These are phyloP conservation scores for Pristis pectinata DNA, from an alignment of 2,797 vertebrate genomes.

Conservation along the genomic window DNA sequence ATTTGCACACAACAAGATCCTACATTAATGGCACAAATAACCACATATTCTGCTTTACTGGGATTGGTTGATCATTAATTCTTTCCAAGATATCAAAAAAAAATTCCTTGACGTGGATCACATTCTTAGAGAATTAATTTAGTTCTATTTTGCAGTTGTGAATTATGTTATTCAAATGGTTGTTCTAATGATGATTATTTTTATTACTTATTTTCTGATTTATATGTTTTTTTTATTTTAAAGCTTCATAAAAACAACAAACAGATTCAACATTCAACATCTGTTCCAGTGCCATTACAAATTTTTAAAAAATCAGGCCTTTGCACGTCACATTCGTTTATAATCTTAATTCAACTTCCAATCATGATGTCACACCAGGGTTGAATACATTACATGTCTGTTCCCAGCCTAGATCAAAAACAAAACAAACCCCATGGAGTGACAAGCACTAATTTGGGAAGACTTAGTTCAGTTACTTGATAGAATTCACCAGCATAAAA, in stretches of 20 bases:
- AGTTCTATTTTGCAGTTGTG: not conserved
- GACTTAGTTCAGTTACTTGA: not conserved
- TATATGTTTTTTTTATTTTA: not conserved
- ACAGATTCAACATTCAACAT: not conserved
- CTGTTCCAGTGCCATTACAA: not conserved
- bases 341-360: not conserved
- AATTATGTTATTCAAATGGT: not conserved
- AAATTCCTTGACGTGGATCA: not conserved
- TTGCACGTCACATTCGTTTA: not conserved
- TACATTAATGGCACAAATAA: not conserved
- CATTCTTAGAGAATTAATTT: not conserved
- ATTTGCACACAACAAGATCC: not conserved
- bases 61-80: not conserved
- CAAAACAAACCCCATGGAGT: not conserved
- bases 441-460: not conserved
- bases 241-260: too few relatives aligned
- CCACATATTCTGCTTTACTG: not conserved
- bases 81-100: not conserved
- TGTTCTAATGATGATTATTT: not conserved
- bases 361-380: not conserved
- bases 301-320: not conserved
- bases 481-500: not conserved
- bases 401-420: not conserved
- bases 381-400: not conserved
- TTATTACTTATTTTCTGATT: not conserved